phyloP scores from a whole-genome alignment of 2,888 invertebrate genomes.

The Melanostoma mellinum region DNA sequence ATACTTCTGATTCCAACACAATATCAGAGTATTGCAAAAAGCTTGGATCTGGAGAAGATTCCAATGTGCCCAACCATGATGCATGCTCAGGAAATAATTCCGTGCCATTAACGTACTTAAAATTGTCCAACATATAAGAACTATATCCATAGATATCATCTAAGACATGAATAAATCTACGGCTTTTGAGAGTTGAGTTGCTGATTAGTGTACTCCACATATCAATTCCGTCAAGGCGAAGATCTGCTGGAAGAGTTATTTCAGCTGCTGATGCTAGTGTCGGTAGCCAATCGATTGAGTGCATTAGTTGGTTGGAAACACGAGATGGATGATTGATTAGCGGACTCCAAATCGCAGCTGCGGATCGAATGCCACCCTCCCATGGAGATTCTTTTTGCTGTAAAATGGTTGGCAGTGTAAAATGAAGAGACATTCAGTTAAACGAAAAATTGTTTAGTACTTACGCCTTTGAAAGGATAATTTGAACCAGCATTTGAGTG shows the following conservation, averaged over 20 bases:
- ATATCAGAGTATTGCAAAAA: slow-evolving; percentile 76
- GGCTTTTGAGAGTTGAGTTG: slow-evolving; percentile 77
- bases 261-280: slow-evolving; percentile 84
- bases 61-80: slow-evolving; percentile 77
- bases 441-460: slow-evolving; percentile 58
- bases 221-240: slow-evolving; percentile 86
- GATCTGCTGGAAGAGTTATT: slow-evolving; percentile 73
- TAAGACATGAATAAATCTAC: slow-evolving; percentile 85
- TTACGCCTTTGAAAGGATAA: slow-evolving; percentile 89
- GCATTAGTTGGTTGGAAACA: slow-evolving; percentile 87
- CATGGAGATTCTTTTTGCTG: slow-evolving; percentile 90
- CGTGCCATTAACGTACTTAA: slow-evolving; percentile 80
- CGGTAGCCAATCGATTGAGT: slow-evolving; percentile 93
- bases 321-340: slow-evolving; percentile 82
- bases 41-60: slow-evolving; percentile 75
- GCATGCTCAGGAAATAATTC: slow-evolving; percentile 76
- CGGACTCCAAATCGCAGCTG: slow-evolving; percentile 90
- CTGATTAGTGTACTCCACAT: slow-evolving; percentile 86
- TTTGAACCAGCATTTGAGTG: slow-evolving; percentile 91
- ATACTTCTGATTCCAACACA: slow-evolving; percentile 77
- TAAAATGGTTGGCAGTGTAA: neutral
- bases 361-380: slow-evolving; percentile 92
- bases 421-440: neutral
- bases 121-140: slow-evolving; percentile 77
- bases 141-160: slow-evolving; percentile 84